phyloP scores from a whole-genome alignment of 2,113 vertebrate species.

The Equus quagga region DNA sequence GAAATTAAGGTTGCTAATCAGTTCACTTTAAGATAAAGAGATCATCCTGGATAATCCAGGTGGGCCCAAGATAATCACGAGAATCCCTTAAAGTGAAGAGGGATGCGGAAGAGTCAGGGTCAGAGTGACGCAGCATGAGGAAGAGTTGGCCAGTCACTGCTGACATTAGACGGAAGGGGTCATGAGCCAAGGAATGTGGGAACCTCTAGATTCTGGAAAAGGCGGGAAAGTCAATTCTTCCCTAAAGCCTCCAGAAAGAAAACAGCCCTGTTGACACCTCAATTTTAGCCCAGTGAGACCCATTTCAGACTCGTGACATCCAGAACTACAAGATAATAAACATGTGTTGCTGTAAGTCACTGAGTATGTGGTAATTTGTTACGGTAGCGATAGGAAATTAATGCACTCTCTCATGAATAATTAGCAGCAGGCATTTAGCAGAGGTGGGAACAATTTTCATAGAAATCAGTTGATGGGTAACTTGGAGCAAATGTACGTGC shows the following conservation, averaged over 20 bases:
- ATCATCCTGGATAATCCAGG: not conserved
- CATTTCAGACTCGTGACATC: not conserved
- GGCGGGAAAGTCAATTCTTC: not conserved
- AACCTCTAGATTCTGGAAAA: not conserved
- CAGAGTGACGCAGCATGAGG: too few relatives aligned
- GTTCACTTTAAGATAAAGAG: not conserved
- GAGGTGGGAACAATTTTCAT: not conserved
- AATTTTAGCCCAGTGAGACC: not conserved
- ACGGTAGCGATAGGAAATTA: not conserved
- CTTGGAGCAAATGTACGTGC: not conserved
- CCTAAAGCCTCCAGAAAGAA: not conserved
- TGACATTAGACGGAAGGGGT: not conserved
- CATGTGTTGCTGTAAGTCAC: not conserved
- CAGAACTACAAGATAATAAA: not conserved
- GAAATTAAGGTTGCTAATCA: not conserved
- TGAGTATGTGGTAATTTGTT: not conserved
- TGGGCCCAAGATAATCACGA: not conserved
- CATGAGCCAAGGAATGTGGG: not conserved
- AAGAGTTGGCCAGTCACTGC: not conserved
- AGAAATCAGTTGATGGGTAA: not conserved
- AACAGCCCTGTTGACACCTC: not conserved
- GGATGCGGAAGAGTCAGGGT: not conserved
- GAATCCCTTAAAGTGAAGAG: not conserved
- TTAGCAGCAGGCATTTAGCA: not conserved
- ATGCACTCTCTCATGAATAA: not conserved